These are phyloP conservation scores for Cantharis lateralis DNA, from an alignment of 2,888 invertebrate species.

Conservation along the genomic window DNA sequence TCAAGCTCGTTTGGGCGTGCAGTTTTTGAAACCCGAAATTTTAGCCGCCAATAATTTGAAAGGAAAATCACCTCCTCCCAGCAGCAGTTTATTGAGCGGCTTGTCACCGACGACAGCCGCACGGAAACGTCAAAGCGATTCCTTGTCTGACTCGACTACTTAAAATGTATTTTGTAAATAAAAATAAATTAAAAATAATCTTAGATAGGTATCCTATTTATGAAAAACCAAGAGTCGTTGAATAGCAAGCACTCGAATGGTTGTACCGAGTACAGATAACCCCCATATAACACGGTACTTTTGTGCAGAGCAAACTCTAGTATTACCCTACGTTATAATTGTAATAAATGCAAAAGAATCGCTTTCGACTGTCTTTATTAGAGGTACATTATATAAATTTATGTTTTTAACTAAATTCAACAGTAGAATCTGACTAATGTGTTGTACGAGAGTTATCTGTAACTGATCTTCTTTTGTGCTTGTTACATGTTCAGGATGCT, in stretches of 20 bases:
- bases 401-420: neutral
- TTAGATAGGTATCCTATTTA: neutral
- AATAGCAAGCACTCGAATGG: neutral
- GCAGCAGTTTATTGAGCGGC: constrained; percentile 61
- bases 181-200: neutral
- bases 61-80: constrained; percentile 61
- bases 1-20: constrained; percentile 48
- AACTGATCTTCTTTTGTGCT: neutral
- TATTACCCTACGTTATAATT: too few species aligned
- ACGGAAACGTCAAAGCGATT: constrained; percentile 48
- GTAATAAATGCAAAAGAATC: too few species aligned
- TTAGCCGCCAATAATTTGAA: constrained; percentile 25
- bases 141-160: constrained; percentile 53
- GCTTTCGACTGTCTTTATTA: too few species aligned
- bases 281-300: neutral
- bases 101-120: constrained; percentile 59
- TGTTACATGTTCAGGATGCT: neutral
- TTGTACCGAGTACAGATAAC: neutral
- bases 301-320: neutral
- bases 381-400: too few species aligned
- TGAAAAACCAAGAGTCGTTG: neutral
- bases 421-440: neutral
- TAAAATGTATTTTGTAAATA: constrained; percentile 36
- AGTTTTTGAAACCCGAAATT: constrained; percentile 55
- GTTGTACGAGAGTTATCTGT: neutral